Evolutionary conservation across 2,113 vertebrate genomes (phyloP), one percentile per base, ranked within the genome.

Genomic region (Dromiciops gliroides): DNA sequence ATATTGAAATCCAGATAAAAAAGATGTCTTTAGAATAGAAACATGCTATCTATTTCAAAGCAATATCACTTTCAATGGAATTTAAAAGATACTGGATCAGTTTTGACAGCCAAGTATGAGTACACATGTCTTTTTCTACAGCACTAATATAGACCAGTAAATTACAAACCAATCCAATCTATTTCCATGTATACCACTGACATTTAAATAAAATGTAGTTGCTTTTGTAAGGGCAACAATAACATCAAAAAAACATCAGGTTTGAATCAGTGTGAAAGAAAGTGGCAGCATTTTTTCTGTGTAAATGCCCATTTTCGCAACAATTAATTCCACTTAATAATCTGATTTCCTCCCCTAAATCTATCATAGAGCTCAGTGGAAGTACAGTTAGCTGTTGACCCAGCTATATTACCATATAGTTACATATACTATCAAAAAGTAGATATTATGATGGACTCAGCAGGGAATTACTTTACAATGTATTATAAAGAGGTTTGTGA

Each of bases 61-160:
- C 51, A 93, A 94, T 93, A 91, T 10, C 48, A 28, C 92, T 92
- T 95, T 94, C 11, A n/a, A 92, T 92, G 92, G 97, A 97, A 97
- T 94, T 47, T 95, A 97, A 97, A 90, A 67, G 97, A 97, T 95
- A 44, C 2, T 67, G 92, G 51, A 10, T 47, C 51, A 92, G 50
- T 93, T 97, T 94, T 92, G 97, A 97, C 95, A 94, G 23, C 22
- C 88, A 91, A 92, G 95, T 95, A 52, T 89, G 96, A 56, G 52
- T 93, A 90, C 4, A 91, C 91, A 47, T 53, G 89, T 8, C 14
- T 94, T 93, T 98, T 95, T 95, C 94, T 96, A 96, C 50, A 94
- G 12, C 22, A 96, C 37, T 89, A 96, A 51, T 51, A 10, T 51
- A 90, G 47, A 53, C 50, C 8, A 92, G 49, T 0, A 8, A 89